A percentile compares a stretch with the other conserved stretches of the same genome.
Conservation (phyloP, 2,797 vertebrate genomes). For the Gadopsis bispinosus region DNA sequence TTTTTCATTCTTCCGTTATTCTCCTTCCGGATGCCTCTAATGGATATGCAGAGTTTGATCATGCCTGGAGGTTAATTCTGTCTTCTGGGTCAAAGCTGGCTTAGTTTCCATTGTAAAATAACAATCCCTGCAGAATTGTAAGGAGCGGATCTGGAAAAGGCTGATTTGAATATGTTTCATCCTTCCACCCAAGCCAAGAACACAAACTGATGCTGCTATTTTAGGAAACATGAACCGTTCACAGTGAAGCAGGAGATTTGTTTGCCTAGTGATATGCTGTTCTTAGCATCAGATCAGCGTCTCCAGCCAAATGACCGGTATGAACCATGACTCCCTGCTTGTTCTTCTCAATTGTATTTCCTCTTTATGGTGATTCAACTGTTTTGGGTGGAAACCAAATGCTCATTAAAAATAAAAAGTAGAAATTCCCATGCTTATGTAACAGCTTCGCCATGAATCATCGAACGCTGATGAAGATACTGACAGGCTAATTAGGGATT, state of each 20-base stretch:
- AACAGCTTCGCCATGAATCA: constrained; percentile 67
- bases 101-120: constrained; percentile 81
- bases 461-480: constrained; percentile 68
- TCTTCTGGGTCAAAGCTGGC: constrained; percentile 81
- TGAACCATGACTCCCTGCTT: constrained; percentile 26
- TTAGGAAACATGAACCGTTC: constrained; percentile 76
- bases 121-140: constrained; percentile 78
- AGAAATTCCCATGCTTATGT: constrained; percentile 71
- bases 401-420: constrained; percentile 15
- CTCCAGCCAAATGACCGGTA: constrained; percentile 53
- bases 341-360: constrained; percentile 32
- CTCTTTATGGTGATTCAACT: constrained; percentile 45
- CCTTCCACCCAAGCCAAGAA: constrained; percentile 72
- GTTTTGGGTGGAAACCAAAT: constrained; percentile 38
- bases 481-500: constrained; percentile 74
- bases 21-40: constrained; percentile 56
- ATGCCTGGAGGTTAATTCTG: constrained; percentile 78
- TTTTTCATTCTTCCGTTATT: constrained; percentile 37
- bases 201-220: constrained; percentile 79
- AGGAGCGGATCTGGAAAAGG: constrained; percentile 63
- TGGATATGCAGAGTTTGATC: constrained; percentile 71
- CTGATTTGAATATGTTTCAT: constrained; percentile 82
- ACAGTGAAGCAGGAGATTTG: constrained; percentile 69
- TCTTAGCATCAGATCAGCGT: constrained; percentile 66
- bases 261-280: constrained; percentile 76